Evolutionary conservation across 1,140 invertebrate genomes (phyloP).

Genomic region (Brachionus rubens): DNA sequence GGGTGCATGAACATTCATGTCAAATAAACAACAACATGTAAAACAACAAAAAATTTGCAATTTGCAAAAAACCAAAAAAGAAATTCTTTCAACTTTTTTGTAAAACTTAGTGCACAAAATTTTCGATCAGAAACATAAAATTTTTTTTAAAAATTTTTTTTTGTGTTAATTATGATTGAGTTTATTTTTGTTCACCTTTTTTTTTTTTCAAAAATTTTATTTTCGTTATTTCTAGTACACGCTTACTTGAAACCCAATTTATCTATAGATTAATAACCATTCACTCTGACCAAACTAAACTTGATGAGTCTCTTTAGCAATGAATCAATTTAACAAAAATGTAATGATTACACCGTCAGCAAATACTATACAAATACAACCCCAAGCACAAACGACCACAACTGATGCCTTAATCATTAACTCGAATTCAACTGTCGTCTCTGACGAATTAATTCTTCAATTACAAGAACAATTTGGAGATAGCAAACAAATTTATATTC

Average conservation of each 20-base stretch:
- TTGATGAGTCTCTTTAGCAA: background rate
- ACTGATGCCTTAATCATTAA: constrained; percentile 43
- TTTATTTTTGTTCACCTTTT: constrained; percentile 35
- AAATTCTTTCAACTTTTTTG: too few relatives aligned
- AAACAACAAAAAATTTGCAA: too few relatives aligned
- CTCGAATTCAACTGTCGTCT: constrained; percentile 33
- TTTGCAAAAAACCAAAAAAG: too few relatives aligned
- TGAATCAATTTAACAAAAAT: constrained; percentile 45
- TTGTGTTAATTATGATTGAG: constrained; percentile 26
- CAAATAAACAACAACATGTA: too few relatives aligned
- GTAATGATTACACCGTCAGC: background rate
- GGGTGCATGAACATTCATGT: too few relatives aligned
- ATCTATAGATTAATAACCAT: too few relatives aligned
- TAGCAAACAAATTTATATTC: constrained; percentile 44
- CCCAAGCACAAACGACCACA: background rate
- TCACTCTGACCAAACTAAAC: too few relatives aligned
- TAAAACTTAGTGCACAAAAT: too few relatives aligned
- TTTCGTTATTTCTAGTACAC: background rate
- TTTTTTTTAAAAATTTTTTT: too few relatives aligned
- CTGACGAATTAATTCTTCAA: constrained; percentile 33
- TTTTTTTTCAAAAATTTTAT: constrained; percentile 12
- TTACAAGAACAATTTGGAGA: constrained; percentile 39
- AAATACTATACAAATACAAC: background rate
- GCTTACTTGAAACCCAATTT: too few relatives aligned
- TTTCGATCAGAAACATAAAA: too few relatives aligned